Evolutionary conservation across 2,797 vertebrate genomes (phyloP).

Genomic region (Tenualosa thibaudeaui): DNA sequence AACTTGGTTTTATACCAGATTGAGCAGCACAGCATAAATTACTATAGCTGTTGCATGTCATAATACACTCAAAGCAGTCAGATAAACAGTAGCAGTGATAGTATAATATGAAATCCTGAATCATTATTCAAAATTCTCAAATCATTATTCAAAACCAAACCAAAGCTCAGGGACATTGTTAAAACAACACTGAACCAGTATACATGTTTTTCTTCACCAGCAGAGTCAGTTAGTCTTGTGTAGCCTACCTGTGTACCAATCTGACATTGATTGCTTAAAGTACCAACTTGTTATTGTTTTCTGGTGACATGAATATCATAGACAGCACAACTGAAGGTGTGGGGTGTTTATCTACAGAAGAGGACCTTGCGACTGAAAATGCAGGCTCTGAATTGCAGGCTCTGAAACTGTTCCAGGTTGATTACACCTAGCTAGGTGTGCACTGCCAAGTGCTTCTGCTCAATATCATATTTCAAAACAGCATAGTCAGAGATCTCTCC

Average conservation of each 20-base stretch:
- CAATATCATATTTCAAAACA: no score
- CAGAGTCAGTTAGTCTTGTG: neutral
- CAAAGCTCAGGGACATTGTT: neutral
- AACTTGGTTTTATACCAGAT: neutral
- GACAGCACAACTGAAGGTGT: no score
- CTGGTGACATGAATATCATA: neutral
- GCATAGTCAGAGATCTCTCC: no score
- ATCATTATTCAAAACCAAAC: neutral
- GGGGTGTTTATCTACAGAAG: no score
- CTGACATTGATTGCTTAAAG: neutral
- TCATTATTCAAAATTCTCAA: neutral
- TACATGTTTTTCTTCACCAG: neutral
- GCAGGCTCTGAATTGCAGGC: no score
- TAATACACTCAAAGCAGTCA: neutral
- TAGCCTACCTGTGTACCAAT: neutral
- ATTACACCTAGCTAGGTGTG: no score
- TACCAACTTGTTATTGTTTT: neutral
- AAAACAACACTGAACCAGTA: neutral
- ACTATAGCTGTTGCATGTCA: neutral
- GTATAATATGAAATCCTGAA: no score
- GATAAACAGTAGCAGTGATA: no score
- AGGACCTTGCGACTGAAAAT: no score
- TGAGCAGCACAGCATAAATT: neutral
- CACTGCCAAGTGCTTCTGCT: no score
- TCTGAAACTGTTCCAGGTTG: no score